Percentiles rank a stretch among this genome's conserved stretches.
Evolutionary conservation across 2,888 invertebrate species (phyloP).

Genomic region (Morpho achilles): DNA sequence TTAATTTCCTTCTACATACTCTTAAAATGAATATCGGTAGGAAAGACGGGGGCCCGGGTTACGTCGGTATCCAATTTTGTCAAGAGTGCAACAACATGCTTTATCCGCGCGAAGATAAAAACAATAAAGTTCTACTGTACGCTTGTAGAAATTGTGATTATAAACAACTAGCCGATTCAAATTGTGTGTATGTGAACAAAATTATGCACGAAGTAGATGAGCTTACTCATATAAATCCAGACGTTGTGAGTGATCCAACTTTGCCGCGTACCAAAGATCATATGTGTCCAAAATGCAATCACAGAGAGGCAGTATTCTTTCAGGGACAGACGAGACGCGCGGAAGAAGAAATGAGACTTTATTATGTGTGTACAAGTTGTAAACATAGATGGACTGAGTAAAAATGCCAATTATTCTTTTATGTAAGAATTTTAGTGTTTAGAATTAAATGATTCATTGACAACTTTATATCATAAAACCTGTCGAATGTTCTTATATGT

Average conservation of each 20-base stretch:
- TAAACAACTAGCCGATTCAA: constrained; percentile 97
- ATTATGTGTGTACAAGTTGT: constrained; percentile 98
- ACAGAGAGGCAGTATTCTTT: constrained; percentile 98
- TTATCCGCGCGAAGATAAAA: constrained; percentile 99
- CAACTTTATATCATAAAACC: no score
- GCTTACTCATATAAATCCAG: constrained; percentile 98
- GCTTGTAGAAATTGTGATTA: constrained; percentile 99
- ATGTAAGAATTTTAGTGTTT: no score
- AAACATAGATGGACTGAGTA: constrained; percentile 98
- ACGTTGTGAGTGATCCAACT: constrained; percentile 99
- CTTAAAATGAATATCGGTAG: constrained; percentile 45
- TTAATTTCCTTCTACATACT: no score
- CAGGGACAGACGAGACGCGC: constrained; percentile 96
- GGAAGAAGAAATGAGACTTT: constrained; percentile 98
- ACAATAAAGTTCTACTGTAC: constrained; percentile 94
- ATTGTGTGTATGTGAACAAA: constrained; percentile 99
- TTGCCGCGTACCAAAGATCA: constrained; percentile 98
- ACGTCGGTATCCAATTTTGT: constrained; percentile 98
- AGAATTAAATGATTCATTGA: no score
- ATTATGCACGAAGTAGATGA: constrained; percentile 99
- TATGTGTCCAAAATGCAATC: constrained; percentile 96
- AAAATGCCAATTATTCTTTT: constrained; percentile 23
- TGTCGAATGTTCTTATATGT: no score
- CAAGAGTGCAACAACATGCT: constrained; percentile 99
- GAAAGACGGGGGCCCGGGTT: constrained; percentile 91